Base-by-base conservation (phyloP, 2,797 vertebrate genomes). In the Acanthiza pusilla region DNA sequence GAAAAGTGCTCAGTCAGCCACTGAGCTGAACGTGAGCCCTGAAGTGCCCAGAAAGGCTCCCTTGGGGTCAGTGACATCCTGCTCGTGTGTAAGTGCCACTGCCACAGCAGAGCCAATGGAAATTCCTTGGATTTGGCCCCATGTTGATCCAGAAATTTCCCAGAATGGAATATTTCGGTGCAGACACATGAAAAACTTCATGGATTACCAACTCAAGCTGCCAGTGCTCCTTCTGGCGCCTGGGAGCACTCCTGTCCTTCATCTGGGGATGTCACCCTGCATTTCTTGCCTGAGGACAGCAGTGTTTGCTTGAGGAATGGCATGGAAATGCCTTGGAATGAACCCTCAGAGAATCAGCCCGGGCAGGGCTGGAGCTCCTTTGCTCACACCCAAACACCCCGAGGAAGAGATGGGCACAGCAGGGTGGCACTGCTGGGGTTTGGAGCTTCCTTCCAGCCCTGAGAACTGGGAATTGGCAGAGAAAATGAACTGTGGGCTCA, bases 401-500 rank as follows among this genome's bases (percentile, higher is more conserved):
- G 53, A 17, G 34, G n/a, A 34, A 55, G 54, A 26, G 45, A 3
- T 3, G 53, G 62, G 7, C 62, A 22, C 43, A 21, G 51, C 36
- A 67, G 43, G 45, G 68, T 26, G 50, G 45, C 12, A 32, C 40
- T 57, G 50, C 43, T 42, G 22, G 29, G 38, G 25, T 12, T 53
- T 58, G 51, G 13, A 51, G 70, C 26, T 62, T 34, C 29, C 29
- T 47, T 76, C 75, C 12, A 73, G 51, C 47, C 30, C 58, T 57
- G 43, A 50, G 54, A 60, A 13, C 10, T 54, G 75, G 38, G 61
- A 72, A 27, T 45, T 5, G 38, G 63, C 7, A 11, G 73, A 19
- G 3, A 40, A 71, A 72, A 78, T 3, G 8, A 13, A 20, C 47
- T 2, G 0, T 4, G 6, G 16, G n/a, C 13, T 66, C 65, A 40